phyloP scores from a whole-genome alignment of 1,140 invertebrate species.

The Manduca sexta region DNA sequence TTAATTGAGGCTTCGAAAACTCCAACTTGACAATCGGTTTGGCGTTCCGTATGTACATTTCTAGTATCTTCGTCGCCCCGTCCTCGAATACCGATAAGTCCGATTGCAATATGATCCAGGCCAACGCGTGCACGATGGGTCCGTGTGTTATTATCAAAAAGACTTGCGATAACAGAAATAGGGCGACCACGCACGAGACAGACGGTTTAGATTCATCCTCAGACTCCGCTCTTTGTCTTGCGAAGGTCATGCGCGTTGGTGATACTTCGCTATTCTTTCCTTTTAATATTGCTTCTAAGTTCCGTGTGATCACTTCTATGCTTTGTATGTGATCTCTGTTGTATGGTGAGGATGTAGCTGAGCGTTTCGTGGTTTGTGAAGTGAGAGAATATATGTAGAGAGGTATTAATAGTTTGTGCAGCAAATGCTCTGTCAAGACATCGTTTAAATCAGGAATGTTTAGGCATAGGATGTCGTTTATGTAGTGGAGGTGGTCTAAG shows the following conservation, averaged over 20 bases:
- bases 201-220: conserved; percentile 76
- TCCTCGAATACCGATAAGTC: conserved; percentile 81
- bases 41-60: conserved; percentile 77
- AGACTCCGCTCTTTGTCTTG: conserved; percentile 50
- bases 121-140: conserved; percentile 90
- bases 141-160: conserved; percentile 94
- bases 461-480: conserved; percentile 96
- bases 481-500: conserved; percentile 97
- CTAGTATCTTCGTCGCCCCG: conserved; percentile 82
- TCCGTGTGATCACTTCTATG: conserved; percentile 75
- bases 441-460: conserved; percentile 95
- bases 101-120: conserved; percentile 90
- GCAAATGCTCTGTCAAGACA: conserved; percentile 95
- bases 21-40: conserved; percentile 68
- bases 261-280: conserved; percentile 71
- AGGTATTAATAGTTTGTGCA: conserved; percentile 95
- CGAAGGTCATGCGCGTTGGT: conserved; percentile 46
- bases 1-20: conserved; percentile 75
- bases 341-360: conserved; percentile 41
- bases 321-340: conserved; percentile 63
- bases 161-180: conserved; percentile 96
- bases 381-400: conserved; percentile 95
- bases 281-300: conserved; percentile 76
- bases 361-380: conserved; percentile 49
- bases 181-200: conserved; percentile 90